Evolutionary conservation across 2,888 invertebrate species (phyloP), one percentile per base, ranked within the genome.

Genomic region (Ariolimax columbianus): DNA sequence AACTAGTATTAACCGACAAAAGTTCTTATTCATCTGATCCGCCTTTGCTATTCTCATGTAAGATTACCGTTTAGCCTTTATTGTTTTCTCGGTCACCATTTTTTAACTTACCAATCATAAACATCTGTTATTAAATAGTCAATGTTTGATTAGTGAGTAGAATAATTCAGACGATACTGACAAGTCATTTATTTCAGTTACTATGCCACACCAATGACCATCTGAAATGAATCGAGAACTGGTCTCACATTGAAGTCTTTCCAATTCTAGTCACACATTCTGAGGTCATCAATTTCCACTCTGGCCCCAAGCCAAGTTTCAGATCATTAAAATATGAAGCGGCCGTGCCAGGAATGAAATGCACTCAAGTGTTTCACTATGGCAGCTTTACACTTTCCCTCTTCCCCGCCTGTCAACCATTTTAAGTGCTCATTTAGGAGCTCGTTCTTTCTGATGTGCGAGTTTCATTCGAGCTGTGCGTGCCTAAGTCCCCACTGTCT

Each of bases 351-450:
- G 47, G 47, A 75, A 75, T 43, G 73, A 19, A 75, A 3, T 30
- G 73, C 47, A 75, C n/a, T 75, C 43, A 75, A 75, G 73, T 75
- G 73, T 43, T 75, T 75, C 73, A 75, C 73, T 30, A 30, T 30
- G 73, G n/a, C n/a, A 47, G 47, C 47, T 75, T 47, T 7, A 47
- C 11, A 7, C 0, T 75, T 75, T 1, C 47, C 14, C 47, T 47
- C 43, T 30, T 47, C 73, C n/a, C n/a, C n/a, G 30, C n/a, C 73
- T 75, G 73, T 75, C 73, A 75, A 43, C 73, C 26, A 47, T 75
- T 75, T 75, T 75, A 47, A 75, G 73, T 47, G 73, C 47, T 75
- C 73, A 75, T 75, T 75, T 75, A 23, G 30, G 47, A 47, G 14
- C 47, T 75, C 40, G 9, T 9, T 30, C 26, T 75, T 75, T 75